Evolutionary conservation across 2,888 invertebrate genomes (phyloP).

Genomic region (Seira sanloemensis): DNA sequence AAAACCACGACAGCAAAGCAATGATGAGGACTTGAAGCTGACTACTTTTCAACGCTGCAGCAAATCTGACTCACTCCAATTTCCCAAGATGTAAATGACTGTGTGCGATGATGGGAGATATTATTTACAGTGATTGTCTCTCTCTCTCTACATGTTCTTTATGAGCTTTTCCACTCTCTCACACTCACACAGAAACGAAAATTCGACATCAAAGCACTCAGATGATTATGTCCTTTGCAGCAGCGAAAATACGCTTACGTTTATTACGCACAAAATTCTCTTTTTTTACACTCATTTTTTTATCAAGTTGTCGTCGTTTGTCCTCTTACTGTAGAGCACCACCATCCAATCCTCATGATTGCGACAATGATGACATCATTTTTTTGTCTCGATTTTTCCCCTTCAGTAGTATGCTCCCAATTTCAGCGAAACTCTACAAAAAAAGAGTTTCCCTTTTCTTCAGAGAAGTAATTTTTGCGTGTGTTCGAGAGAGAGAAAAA

Average conservation of each 20-base stretch:
- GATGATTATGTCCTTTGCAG: not conserved
- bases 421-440: not conserved
- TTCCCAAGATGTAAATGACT: not conserved
- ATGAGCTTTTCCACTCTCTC: not conserved
- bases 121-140: too few species aligned
- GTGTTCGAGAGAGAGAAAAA: too few species aligned
- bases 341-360: not conserved
- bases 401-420: not conserved
- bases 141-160: not conserved
- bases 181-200: not conserved
- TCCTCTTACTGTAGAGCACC: conserved; percentile 2
- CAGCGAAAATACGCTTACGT: not conserved
- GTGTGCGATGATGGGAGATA: not conserved
- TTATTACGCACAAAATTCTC: not conserved
- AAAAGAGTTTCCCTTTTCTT: not conserved
- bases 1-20: not conserved
- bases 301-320: not conserved
- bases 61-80: not conserved
- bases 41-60: not conserved
- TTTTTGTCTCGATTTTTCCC: conserved; percentile 10
- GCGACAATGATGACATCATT: conserved; percentile 10
- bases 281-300: not conserved
- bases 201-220: not conserved
- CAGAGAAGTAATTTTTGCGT: not conserved
- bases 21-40: not conserved